These are phyloP conservation scores for Aleadryas rufinucha DNA, from an alignment of 2,113 vertebrate genomes.

Conservation along the genomic window DNA sequence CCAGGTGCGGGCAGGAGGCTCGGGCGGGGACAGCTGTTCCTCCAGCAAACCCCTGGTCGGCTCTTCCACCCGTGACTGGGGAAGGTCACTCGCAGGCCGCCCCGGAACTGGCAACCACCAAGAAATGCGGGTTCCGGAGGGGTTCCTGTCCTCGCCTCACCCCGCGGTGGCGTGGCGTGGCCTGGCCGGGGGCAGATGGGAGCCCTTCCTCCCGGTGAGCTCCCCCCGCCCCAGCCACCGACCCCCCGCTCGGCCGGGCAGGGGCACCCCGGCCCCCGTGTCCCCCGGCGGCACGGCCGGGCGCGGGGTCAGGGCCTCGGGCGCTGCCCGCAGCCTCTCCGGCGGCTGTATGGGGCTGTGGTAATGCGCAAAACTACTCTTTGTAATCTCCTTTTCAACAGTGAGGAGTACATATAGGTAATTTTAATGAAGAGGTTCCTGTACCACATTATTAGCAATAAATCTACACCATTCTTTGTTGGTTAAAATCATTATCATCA, in stretches of 20 bases:
- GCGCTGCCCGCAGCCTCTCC: neutral
- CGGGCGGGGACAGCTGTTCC: neutral
- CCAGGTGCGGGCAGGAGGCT: neutral
- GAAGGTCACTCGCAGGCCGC: neutral
- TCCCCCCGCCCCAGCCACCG: neutral
- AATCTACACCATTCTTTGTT: constrained; percentile 88
- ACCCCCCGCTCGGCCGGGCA: neutral
- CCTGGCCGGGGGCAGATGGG: neutral
- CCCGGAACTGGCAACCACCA: neutral
- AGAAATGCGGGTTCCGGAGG: neutral
- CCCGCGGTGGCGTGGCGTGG: neutral
- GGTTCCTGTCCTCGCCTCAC: neutral
- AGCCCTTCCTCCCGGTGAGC: neutral
- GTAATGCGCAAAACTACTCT: constrained; percentile 17
- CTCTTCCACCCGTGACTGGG: neutral
- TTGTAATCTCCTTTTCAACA: constrained; percentile 63
- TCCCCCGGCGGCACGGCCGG: neutral
- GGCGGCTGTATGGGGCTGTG: neutral
- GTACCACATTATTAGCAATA: constrained; percentile 89
- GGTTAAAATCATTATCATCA: constrained; percentile 89
- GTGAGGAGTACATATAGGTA: constrained; percentile 75
- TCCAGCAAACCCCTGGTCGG: neutral
- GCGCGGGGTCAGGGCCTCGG: neutral
- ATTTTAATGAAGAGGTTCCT: constrained; percentile 85
- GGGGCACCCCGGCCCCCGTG: neutral